phyloP scores from a whole-genome alignment of 2,797 vertebrate species.

The Mormyrus hasselquistii region DNA sequence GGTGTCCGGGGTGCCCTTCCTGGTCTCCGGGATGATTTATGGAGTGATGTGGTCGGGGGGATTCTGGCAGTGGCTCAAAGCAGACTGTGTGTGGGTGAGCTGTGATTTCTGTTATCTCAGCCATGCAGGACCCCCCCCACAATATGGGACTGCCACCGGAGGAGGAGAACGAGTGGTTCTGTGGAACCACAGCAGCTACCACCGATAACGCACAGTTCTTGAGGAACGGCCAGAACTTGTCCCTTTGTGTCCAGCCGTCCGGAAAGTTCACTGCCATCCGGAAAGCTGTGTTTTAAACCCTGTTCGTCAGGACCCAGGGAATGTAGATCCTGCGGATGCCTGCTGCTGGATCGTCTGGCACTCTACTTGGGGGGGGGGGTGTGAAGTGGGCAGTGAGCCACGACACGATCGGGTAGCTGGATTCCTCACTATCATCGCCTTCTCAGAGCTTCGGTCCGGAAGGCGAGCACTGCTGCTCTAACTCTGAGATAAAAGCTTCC shows the following conservation, averaged over 20 bases:
- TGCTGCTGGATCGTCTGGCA: background rate
- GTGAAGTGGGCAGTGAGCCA: background rate
- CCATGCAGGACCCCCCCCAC: background rate
- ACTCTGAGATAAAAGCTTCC: background rate
- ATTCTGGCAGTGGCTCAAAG: background rate
- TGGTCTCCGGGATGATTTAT: background rate
- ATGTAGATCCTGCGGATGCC: background rate
- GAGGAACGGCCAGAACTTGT: background rate
- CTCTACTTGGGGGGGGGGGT: background rate
- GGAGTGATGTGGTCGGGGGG: background rate
- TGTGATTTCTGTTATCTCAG: background rate
- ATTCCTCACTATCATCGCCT: background rate
- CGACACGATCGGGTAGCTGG: background rate
- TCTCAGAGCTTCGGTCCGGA: background rate
- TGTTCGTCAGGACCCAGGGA: background rate
- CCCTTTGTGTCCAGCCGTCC: background rate
- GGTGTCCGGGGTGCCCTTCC: background rate
- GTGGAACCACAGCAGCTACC: background rate
- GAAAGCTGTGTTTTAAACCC: background rate
- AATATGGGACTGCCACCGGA: background rate
- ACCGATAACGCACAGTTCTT: background rate
- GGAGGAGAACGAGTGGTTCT: background rate
- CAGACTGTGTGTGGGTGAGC: background rate
- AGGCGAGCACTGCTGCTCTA: background rate
- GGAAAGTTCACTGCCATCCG: background rate